These are phyloP conservation scores for Rhagium mordax DNA, from an alignment of 2,888 invertebrate species.

Conservation along the genomic window DNA sequence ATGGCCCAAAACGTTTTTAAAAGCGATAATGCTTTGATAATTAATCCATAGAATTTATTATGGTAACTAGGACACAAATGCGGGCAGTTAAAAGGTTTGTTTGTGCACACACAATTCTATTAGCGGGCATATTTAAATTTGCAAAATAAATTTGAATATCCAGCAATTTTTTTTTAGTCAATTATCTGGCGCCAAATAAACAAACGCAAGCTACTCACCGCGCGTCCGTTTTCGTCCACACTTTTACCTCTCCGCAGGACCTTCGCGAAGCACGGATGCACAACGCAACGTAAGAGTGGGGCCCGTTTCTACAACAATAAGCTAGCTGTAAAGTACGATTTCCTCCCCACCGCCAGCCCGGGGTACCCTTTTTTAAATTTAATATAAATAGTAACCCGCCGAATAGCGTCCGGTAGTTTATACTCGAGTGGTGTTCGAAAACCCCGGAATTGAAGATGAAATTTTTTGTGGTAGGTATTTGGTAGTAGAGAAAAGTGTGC, in stretches of 20 bases:
- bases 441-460: constrained; percentile 52
- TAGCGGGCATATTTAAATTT: constrained; percentile 21
- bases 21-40: neutral
- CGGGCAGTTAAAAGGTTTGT: neutral
- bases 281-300: neutral
- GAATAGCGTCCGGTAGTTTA: constrained; percentile 45
- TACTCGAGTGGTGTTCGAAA: constrained; percentile 47
- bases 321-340: neutral
- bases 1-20: neutral
- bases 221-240: neutral
- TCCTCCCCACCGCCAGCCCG: constrained; percentile 30
- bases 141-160: constrained; percentile 12
- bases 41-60: neutral
- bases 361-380: constrained; percentile 46
- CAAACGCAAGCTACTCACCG: neutral
- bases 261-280: neutral
- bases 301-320: constrained; percentile 14
- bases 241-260: constrained; percentile 24
- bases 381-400: constrained; percentile 50
- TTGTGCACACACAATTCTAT: constrained; percentile 1
- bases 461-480: constrained; percentile 61
- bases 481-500: neutral
- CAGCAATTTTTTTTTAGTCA: neutral
- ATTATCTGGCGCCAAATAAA: constrained; percentile 1
- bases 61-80: neutral